Evolutionary conservation across 1,140 invertebrate genomes (phyloP).

Genomic region (Steinernema khuongi): DNA sequence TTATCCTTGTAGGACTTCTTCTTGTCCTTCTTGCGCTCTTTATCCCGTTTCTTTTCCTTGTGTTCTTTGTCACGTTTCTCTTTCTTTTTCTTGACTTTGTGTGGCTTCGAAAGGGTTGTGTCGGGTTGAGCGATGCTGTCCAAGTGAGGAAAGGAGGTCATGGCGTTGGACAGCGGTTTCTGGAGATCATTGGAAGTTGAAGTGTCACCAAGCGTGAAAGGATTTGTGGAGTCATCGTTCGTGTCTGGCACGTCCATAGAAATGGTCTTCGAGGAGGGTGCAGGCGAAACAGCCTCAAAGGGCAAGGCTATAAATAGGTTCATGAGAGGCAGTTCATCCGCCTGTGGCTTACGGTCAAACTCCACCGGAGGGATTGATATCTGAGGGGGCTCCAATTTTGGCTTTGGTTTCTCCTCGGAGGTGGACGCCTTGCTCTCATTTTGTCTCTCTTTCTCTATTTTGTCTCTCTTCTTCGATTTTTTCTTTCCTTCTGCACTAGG

Average conservation of each 20-base stretch:
- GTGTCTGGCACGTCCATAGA: not conserved
- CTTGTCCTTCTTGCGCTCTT: slow-evolving; percentile 3
- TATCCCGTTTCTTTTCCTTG: not conserved
- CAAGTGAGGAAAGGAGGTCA: not conserved
- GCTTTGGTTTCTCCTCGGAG: not conserved
- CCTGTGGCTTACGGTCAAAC: too few relatives aligned
- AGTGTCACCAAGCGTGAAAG: not conserved
- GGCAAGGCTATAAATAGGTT: not conserved
- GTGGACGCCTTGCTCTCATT: not conserved
- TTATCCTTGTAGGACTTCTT: not conserved
- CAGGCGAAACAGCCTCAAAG: not conserved
- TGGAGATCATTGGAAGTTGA: not conserved
- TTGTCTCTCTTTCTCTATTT: not conserved
- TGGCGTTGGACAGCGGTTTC: not conserved
- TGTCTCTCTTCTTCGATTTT: not conserved
- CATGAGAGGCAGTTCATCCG: too few relatives aligned
- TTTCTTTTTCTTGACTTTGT: slow-evolving; percentile 8
- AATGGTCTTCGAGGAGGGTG: not conserved
- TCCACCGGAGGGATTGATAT: too few relatives aligned
- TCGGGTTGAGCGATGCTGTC: not conserved
- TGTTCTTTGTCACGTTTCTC: not conserved
- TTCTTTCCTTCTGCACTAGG: not conserved
- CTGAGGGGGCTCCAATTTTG: not conserved
- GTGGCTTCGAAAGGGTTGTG: not conserved
- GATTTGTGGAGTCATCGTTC: not conserved